Evolutionary conservation across 2,888 invertebrate genomes (phyloP).

Genomic region (Podabrus alpinus): DNA sequence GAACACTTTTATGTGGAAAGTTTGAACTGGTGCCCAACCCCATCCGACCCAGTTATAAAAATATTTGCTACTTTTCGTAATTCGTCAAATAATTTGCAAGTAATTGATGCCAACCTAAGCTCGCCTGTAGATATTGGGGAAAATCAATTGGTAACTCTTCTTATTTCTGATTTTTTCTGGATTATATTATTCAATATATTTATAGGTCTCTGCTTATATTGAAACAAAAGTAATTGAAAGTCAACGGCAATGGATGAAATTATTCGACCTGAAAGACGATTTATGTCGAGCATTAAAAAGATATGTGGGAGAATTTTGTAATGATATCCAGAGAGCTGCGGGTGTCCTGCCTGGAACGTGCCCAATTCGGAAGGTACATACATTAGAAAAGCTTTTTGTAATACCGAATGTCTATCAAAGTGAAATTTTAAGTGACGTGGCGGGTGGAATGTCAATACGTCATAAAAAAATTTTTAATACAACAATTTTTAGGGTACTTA

Average conservation of each 20-base stretch:
- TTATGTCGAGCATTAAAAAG: background rate
- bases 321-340: background rate
- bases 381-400: no score
- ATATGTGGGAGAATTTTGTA: background rate
- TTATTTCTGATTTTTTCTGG: background rate
- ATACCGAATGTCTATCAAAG: no score
- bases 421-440: no score
- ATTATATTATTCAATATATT: background rate
- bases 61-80: background rate
- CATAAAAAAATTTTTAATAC: background rate
- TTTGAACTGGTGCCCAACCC: background rate
- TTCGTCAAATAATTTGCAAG: background rate
- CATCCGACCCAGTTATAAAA: background rate
- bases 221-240: background rate
- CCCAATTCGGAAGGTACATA: background rate
- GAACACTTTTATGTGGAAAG: background rate
- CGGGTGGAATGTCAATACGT: no score
- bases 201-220: background rate
- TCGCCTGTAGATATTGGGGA: background rate
- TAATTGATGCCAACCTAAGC: background rate
- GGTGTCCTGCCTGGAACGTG: background rate
- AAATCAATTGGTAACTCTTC: background rate
- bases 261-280: background rate
- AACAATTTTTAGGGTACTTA: background rate
- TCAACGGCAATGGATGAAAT: background rate